Base-by-base conservation (phyloP, 2,113 vertebrate genomes). In the Tiliqua scincoides region DNA sequence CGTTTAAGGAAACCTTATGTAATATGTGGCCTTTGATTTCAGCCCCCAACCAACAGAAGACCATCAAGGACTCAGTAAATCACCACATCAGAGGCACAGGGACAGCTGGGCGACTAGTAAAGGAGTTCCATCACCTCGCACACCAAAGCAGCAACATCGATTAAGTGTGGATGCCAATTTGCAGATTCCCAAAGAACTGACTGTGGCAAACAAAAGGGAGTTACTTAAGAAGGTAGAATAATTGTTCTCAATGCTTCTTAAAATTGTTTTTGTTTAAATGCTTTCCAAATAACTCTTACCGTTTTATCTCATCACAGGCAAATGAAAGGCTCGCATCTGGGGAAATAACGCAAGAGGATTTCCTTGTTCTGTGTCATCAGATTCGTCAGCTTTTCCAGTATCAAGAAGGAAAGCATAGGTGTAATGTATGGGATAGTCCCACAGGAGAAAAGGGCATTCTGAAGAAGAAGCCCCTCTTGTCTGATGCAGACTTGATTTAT, bases 121-220 rank as follows among this genome's bases (percentile, higher is more conserved):
- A 88, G 97, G 98, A 37, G 95, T 97, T 85, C 32, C 97, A 0
- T 97, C 97, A 18, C 97, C 98, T 14, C 97, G 98, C 35, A 94
- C 96, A 35, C 96, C 96, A 3, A 99, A 99, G 93, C 98, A 98
- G 90, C 98, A 97, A 89, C 97, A 98, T 84, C 97, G 98, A 18
- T 96, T 99, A 92, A 99, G 98, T n/a, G 98, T 99, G 78, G 99
- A 99, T 90, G 98, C 98, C 85, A 98, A 99, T 94, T 94, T 99
- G 92, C 98, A 99, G 93, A 99, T 99, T 89, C 99, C 99, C 3
- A 99, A 99, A 83, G 98, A 96, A 82, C 89, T 99, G 70, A 98
- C 98, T 86, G 96, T 97, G 65, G 98, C 98, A 90, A 98, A 97
- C 95, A 99, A 99, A 92, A 97, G 98, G 90, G 99, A 99, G 89